A percentile compares a stretch with the other conserved stretches of the same genome.
Evolutionary conservation across 2,888 invertebrate genomes (phyloP).

Genomic region (Argyresthia albistria): DNA sequence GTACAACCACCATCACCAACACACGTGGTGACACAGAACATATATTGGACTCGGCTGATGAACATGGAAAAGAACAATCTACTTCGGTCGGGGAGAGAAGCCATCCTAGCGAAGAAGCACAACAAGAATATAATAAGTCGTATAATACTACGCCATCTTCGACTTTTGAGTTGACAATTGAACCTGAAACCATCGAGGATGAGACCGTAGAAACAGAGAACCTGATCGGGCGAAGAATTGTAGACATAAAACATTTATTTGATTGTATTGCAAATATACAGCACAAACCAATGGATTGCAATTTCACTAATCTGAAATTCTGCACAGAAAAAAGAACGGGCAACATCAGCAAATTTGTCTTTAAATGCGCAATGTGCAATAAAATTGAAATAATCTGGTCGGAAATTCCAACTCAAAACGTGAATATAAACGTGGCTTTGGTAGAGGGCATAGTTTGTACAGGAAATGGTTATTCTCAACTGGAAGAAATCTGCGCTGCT

Average conservation of each 20-base stretch:
- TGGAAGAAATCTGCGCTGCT: conserved; percentile 5
- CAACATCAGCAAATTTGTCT: not conserved
- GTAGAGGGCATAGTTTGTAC: conserved; percentile 4
- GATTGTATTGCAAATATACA: not conserved
- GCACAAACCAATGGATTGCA: not conserved
- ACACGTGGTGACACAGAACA: too few relatives aligned
- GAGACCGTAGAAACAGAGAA: not conserved
- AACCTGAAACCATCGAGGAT: not conserved
- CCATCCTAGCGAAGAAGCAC: too few relatives aligned
- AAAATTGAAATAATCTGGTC: not conserved
- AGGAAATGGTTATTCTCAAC: conserved; percentile 7
- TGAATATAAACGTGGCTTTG: not conserved
- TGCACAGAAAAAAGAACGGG: not conserved
- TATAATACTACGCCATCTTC: not conserved
- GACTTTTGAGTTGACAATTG: not conserved
- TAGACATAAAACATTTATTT: not conserved
- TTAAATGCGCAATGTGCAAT: not conserved
- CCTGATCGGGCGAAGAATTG: not conserved
- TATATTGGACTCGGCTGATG: too few relatives aligned
- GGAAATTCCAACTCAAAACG: not conserved
- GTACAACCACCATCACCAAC: too few relatives aligned
- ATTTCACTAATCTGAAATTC: not conserved
- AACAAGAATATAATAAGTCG: too few relatives aligned
- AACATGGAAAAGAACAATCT: too few relatives aligned
- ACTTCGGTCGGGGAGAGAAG: too few relatives aligned